Base-by-base conservation (phyloP, 2,888 invertebrate genomes). In the Eurois occulta region DNA sequence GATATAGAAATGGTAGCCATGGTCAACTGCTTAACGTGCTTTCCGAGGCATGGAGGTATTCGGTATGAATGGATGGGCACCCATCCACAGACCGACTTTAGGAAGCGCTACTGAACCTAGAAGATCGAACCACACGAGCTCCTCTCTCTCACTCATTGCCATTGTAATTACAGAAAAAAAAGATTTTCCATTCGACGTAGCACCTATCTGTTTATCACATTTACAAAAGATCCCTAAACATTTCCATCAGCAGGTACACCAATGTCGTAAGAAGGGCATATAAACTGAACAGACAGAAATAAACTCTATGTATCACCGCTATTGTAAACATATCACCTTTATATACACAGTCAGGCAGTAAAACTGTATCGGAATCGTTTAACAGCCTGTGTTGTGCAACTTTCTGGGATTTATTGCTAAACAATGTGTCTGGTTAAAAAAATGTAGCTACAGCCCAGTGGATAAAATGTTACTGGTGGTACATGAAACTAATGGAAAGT, bases 311-410 rank as follows among this genome's bases (percentile, higher is more conserved):
- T 81, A 73, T 78, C 78, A 78, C 69, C 18, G 52, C 62, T 75
- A 71, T 77, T 80, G 74, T 86, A 86, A 86, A 86, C 87, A 86
- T 18, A 73, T 77, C 86, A 75, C 73, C 60, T 83, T 75, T 66
- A 66, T 52, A 70, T 72, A 72, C 65, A 69, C 75, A 66, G 65
- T 46, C 48, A 43, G 32, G 70, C 28, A 60, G 77, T 85, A 79
- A 84, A 82, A 83, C 75, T 70, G 72, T 80, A 68, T 79, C 75
- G 32, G 72, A 64, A 70, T 70, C 72, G 67, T 82, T 82, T 66
- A 84, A 75, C 75, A 70, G n/a, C 77, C 60, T 64, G 64, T 85
- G 85, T 81, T 85, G 48, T 78, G 72, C 66, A 78, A 81, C 69
- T 84, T 81, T 67, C 41, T 60, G 18, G 21, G 46, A 84, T 81